phyloP scores from a whole-genome alignment of 2,113 vertebrate species.

The Cyphomyrus discorhynchus region DNA sequence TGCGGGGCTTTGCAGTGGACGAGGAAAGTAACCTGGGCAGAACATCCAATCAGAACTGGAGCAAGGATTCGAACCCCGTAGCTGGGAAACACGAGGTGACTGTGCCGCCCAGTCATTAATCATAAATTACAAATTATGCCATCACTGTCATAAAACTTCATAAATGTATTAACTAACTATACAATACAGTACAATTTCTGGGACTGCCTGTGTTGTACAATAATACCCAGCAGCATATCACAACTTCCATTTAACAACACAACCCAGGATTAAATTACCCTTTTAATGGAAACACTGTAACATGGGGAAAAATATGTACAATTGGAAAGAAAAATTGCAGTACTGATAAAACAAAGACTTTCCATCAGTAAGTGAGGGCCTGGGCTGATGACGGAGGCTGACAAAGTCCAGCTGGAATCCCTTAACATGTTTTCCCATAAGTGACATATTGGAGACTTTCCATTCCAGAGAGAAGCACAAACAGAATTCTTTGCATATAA shows the following conservation, averaged over 20 bases:
- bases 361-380: not conserved
- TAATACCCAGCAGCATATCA: not conserved
- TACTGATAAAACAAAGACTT: not conserved
- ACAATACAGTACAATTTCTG: not conserved
- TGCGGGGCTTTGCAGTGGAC: not conserved
- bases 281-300: conserved; percentile 12
- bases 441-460: not conserved
- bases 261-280: not conserved
- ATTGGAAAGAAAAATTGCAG: not conserved
- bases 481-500: not conserved
- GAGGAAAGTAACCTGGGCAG: not conserved
- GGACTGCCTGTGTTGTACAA: not conserved
- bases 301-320: not conserved
- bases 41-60: not conserved
- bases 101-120: not conserved
- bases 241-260: not conserved
- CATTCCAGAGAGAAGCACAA: not conserved
- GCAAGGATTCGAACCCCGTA: not conserved
- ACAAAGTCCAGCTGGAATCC: not conserved
- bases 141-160: not conserved
- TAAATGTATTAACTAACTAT: not conserved
- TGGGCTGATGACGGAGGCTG: not conserved
- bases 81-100: not conserved
- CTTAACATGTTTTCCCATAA: not conserved
- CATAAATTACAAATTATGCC: not conserved